phyloP scores from a whole-genome alignment of 2,888 invertebrate genomes.

The Pristionchus arcanus region DNA sequence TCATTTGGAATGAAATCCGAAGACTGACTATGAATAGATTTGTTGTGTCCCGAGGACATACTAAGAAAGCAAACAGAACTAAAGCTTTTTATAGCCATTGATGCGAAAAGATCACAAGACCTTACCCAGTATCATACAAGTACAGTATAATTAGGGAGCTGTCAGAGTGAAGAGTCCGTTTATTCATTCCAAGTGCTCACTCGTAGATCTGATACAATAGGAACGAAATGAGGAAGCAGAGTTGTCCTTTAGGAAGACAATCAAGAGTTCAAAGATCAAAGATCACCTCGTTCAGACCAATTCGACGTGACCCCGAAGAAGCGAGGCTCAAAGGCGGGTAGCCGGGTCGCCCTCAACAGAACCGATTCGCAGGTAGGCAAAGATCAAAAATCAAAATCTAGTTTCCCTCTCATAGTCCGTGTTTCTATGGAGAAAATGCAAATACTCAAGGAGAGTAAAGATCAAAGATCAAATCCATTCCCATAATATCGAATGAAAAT shows the following conservation, averaged over 20 bases:
- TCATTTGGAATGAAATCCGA: background rate
- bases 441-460: background rate
- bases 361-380: slow-evolving; percentile 19
- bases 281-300: slow-evolving; percentile 18
- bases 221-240: background rate
- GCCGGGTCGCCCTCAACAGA: background rate
- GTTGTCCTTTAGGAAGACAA: background rate
- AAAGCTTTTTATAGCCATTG: background rate
- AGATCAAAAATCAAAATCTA: no score
- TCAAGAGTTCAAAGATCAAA: background rate
- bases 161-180: background rate
- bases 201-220: background rate
- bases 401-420: no score
- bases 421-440: no score
- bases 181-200: no score
- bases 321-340: background rate
- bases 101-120: background rate
- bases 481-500: background rate
- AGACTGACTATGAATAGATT: background rate
- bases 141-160: background rate
- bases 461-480: background rate
- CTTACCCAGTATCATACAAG: background rate
- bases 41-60: background rate
- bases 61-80: background rate
- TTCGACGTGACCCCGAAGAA: slow-evolving; percentile 41